Evolutionary conservation across 2,888 invertebrate species (phyloP), one percentile per base, ranked within the genome.

Genomic region (Hylaea fasciaria): DNA sequence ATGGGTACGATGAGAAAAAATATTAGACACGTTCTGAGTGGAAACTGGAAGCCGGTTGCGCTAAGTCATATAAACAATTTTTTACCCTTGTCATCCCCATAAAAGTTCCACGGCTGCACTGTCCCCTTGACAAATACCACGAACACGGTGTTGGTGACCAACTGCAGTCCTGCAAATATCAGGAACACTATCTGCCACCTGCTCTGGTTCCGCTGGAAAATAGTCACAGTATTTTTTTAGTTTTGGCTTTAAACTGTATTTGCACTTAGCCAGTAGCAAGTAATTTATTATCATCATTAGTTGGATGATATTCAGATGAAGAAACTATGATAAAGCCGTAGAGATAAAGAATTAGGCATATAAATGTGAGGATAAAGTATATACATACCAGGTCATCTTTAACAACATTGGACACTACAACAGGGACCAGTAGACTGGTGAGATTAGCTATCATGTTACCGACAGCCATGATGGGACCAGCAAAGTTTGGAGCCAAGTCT

Each of bases 391-490:
- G 64, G 39, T 86, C 93, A 75, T 96, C 93, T 0, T 87, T 89
- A 0, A 96, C 94, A 14, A 97, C 87, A 39, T 93, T 86, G 16
- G 95, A 95, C 0, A 95, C 95, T 2, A 95, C 81, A 0, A 96
- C 83, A 0, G 97, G 96, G 0, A 96, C 95, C 10, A 96, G 78
- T 41, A 97, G 94, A 39, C 95, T 94, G 71, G 94, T 94, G 11
- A 96, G 82, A 73, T 95, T 96, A 0, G 95, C 95, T 2, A 94
- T 81, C 68, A 95, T 94, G 78, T 97, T 97, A 0, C 96, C 95
- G 28, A 97, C 93, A 0, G 96, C 96, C 96, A 97, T 96, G 51
- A 97, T 83, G 0, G 95, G 94, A 0, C 96, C 97, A 0, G 96
- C 95, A 71, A 95, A 96, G 76, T 95, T 96, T 0, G 96, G 96